Percentiles rank a stretch among this genome's conserved stretches.
Evolutionary conservation across 2,797 vertebrate genomes (phyloP).

Genomic region (Somateria mollissima): DNA sequence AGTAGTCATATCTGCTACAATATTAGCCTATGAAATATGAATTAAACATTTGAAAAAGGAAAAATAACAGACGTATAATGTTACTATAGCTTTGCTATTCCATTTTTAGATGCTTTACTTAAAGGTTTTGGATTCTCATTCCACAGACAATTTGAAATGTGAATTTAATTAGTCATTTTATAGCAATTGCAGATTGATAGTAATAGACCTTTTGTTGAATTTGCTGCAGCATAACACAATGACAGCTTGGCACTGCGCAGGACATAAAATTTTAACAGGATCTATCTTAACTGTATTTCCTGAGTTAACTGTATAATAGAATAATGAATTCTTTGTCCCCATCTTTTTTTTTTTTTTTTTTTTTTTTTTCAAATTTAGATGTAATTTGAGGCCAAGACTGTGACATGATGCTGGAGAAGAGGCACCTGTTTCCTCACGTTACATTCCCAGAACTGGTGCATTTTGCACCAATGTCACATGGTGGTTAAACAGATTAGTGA

Average conservation of each 20-base stretch:
- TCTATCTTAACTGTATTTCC: not conserved
- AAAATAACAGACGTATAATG: constrained; percentile 8
- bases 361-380: not conserved
- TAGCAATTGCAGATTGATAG: not conserved
- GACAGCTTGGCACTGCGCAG: not conserved
- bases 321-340: not conserved
- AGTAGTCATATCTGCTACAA: not conserved
- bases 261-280: not conserved
- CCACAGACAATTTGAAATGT: not conserved
- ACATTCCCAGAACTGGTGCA: fast-evolving
- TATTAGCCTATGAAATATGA: constrained; percentile 3
- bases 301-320: not conserved
- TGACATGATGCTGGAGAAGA: not conserved
- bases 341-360: not conserved
- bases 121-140: not conserved
- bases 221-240: not conserved
- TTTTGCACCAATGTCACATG: not conserved
- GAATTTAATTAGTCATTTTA: constrained; percentile 23
- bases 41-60: not conserved
- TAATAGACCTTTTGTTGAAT: not conserved
- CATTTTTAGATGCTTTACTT: not conserved
- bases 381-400: not conserved
- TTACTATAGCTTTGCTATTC: not conserved
- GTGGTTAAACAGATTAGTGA: not conserved
- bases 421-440: not conserved